These are phyloP conservation scores for Philereme vetulata DNA, from an alignment of 2,888 invertebrate species.

Conservation along the genomic window DNA sequence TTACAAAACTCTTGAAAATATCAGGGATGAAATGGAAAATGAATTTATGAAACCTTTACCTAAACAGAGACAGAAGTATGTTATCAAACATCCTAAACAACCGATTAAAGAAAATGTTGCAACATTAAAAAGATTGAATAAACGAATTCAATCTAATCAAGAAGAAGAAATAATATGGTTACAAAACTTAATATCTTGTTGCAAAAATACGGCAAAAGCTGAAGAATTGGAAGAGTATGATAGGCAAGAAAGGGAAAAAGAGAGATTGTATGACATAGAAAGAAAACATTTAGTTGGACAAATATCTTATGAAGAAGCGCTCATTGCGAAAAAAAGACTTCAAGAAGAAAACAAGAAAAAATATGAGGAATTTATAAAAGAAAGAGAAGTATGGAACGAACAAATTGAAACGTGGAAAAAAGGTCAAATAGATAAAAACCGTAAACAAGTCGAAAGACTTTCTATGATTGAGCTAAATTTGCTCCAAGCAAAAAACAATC, in stretches of 20 bases:
- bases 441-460: conserved; percentile 69
- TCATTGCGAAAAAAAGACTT: conserved; percentile 80
- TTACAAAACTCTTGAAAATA: conserved; percentile 49
- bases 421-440: conserved; percentile 75
- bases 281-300: conserved; percentile 84
- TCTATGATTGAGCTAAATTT: conserved; percentile 61
- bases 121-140: conserved; percentile 79
- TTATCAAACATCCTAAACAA: conserved; percentile 39
- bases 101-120: conserved; percentile 77
- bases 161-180: conserved; percentile 78
- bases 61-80: conserved; percentile 45
- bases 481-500: conserved; percentile 59
- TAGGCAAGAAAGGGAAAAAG: conserved; percentile 73
- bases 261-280: conserved; percentile 80
- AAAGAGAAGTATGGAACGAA: conserved; percentile 72
- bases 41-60: conserved; percentile 42
- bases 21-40: conserved; percentile 56
- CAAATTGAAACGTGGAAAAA: conserved; percentile 80
- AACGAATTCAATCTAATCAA: conserved; percentile 63
- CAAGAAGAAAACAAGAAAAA: conserved; percentile 76
- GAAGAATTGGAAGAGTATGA: conserved; percentile 72
- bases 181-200: conserved; percentile 73
- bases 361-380: conserved; percentile 76
- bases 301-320: conserved; percentile 84
- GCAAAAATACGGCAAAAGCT: conserved; percentile 66